phyloP scores from a whole-genome alignment of 2,113 vertebrate species.

The Noctilio leporinus region DNA sequence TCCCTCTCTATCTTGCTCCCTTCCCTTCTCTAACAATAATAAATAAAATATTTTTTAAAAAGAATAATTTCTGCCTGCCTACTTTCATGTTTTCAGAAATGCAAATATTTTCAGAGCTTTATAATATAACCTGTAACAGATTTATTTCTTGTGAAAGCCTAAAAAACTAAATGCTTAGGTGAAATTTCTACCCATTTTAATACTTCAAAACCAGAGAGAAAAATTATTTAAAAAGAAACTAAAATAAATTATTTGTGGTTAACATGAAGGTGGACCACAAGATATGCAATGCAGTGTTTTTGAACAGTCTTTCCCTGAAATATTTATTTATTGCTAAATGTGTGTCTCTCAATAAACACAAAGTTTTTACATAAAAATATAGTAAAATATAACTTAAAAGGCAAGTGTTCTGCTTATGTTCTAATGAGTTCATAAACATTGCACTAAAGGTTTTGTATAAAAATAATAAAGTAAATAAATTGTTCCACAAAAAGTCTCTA shows the following conservation, averaged over 20 bases:
- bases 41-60: not conserved
- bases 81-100: not conserved
- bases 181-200: not conserved
- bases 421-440: not conserved
- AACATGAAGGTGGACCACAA: not conserved
- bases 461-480: not conserved
- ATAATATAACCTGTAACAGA: not conserved
- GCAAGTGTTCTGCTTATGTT: not conserved
- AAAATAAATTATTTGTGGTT: not conserved
- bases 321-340: not conserved
- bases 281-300: not conserved
- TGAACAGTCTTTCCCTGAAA: not conserved
- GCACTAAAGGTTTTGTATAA: not conserved
- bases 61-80: not conserved
- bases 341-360: not conserved
- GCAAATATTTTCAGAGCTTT: not conserved
- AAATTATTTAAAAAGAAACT: not conserved
- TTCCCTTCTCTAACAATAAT: no score
- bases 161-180: not conserved
- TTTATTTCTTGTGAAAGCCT: not conserved
- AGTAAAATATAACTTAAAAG: not conserved
- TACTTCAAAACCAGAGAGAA: not conserved
- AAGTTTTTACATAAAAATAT: not conserved
- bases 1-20: no score
- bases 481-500: not conserved